Percentiles rank a stretch among this genome's conserved stretches.
Conservation (phyloP, 1,140 invertebrate species). For the Potamilus streckersoni region DNA sequence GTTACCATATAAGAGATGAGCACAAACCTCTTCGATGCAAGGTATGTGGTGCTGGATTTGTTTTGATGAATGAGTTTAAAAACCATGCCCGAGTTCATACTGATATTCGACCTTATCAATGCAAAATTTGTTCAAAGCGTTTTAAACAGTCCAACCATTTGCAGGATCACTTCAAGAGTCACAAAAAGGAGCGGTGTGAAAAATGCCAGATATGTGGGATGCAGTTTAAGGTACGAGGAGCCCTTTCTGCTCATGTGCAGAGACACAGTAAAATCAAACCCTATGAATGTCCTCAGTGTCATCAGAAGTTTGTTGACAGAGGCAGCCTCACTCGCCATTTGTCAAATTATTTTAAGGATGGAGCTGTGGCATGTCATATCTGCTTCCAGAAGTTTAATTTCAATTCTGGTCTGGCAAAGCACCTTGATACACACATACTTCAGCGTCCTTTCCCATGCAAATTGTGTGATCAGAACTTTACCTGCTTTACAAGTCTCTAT, state of each 20-base stretch:
- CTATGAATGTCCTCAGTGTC: slow-evolving; percentile 88
- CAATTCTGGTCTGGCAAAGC: slow-evolving; percentile 58
- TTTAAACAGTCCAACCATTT: slow-evolving; percentile 29
- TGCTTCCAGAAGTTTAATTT: slow-evolving; percentile 28
- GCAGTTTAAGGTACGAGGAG: slow-evolving; percentile 87
- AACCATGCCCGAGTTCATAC: slow-evolving; percentile 27
- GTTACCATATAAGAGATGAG: slow-evolving; percentile 25
- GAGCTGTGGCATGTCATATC: slow-evolving; percentile 12
- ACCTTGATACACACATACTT: slow-evolving; percentile 77
- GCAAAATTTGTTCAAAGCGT: slow-evolving; percentile 19
- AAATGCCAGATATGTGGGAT: slow-evolving; percentile 90
- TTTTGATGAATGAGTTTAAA: slow-evolving; percentile 23
- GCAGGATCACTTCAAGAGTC: slow-evolving; percentile 15
- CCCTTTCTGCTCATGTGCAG: slow-evolving; percentile 25
- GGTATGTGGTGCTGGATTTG: slow-evolving; percentile 32
- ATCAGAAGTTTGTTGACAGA: slow-evolving; percentile 82
- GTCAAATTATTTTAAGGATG: slow-evolving; percentile 22
- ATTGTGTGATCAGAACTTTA: slow-evolving; percentile 48
- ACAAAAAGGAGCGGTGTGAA: slow-evolving; percentile 57
- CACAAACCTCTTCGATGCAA: slow-evolving; percentile 28
- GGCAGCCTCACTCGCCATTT: slow-evolving; percentile 23
- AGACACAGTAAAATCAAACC: slow-evolving; percentile 88
- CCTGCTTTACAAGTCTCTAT: slow-evolving; percentile 71
- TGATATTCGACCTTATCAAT: slow-evolving; percentile 25
- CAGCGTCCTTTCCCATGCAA: slow-evolving; percentile 33